Conservation (phyloP, 2,888 invertebrate genomes). For the Agrochola lychnidis region DNA sequence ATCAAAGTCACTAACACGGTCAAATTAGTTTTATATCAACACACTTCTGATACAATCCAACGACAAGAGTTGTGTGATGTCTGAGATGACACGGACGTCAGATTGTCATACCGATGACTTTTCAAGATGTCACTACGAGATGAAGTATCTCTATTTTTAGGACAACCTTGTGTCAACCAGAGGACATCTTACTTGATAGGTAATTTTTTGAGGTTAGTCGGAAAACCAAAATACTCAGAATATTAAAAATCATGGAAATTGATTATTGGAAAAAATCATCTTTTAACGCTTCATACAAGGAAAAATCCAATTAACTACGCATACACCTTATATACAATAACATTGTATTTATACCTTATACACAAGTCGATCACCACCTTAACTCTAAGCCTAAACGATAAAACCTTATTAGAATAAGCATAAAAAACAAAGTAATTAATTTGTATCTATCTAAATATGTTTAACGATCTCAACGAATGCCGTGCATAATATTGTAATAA, state of each 20-base stretch:
- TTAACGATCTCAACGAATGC: constrained; percentile 32
- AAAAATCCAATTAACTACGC: neutral
- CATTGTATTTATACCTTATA: neutral
- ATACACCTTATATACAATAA: neutral
- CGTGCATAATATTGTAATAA: constrained; percentile 21
- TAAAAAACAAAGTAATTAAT: constrained; percentile 41
- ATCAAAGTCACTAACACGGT: constrained; percentile 10
- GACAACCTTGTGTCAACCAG: neutral
- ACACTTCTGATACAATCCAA: constrained; percentile 26
- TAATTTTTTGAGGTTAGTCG: neutral
- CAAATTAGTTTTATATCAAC: constrained; percentile 1
- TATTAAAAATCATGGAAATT: neutral
- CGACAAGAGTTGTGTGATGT: constrained; percentile 1
- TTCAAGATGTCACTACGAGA: neutral
- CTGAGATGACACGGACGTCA: constrained; percentile 1
- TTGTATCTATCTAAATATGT: constrained; percentile 60
- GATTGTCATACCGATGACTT: neutral
- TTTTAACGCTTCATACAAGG: neutral
- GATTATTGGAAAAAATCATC: neutral
- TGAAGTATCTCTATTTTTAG: neutral
- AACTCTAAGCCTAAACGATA: constrained; percentile 20
- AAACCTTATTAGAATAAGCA: constrained; percentile 36
- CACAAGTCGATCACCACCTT: constrained; percentile 53
- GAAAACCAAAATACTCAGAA: neutral
- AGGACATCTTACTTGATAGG: too few relatives aligned